Conservation (phyloP, 2,113 vertebrate species). For the Megalops atlanticus region DNA sequence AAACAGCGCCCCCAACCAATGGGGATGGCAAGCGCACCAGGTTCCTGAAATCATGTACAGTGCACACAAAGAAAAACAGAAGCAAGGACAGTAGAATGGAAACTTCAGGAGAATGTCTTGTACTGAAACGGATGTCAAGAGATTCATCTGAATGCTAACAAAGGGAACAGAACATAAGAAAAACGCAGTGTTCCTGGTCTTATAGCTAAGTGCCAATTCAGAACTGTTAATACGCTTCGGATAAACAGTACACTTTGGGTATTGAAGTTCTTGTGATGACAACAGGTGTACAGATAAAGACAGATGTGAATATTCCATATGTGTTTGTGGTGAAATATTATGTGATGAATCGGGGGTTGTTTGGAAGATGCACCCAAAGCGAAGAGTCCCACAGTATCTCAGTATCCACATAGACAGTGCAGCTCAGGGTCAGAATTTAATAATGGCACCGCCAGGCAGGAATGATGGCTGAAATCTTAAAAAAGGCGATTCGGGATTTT, state of each 20-base stretch:
- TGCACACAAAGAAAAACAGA: conserved; percentile 16
- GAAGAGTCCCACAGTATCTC: not conserved
- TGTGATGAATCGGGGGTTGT: conserved; percentile 27
- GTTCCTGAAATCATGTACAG: conserved; percentile 10
- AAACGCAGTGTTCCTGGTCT: conserved; percentile 55
- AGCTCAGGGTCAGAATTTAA: conserved; percentile 55
- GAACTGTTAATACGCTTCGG: conserved; percentile 80
- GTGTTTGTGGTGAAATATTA: conserved; percentile 50
- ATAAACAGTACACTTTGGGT: conserved; percentile 57
- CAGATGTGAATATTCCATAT: conserved; percentile 50
- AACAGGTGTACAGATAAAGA: conserved; percentile 45
- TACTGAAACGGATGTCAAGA: not conserved
- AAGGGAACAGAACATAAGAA: conserved; percentile 21
- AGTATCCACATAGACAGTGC: conserved; percentile 39
- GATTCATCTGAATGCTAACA: not conserved
- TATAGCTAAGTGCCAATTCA: conserved; percentile 94
- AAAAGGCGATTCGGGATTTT: not conserved
- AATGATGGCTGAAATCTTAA: not conserved
- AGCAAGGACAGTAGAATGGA: not conserved
- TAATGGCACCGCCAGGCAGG: not conserved
- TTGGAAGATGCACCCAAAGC: conserved; percentile 24
- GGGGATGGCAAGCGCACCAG: not conserved
- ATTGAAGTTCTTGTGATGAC: conserved; percentile 68
- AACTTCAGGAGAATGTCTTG: conserved; percentile 24
- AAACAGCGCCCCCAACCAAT: conserved; percentile 6